Evolutionary conservation across 2,113 vertebrate species (phyloP).

Genomic region (Xenus cinereus): DNA sequence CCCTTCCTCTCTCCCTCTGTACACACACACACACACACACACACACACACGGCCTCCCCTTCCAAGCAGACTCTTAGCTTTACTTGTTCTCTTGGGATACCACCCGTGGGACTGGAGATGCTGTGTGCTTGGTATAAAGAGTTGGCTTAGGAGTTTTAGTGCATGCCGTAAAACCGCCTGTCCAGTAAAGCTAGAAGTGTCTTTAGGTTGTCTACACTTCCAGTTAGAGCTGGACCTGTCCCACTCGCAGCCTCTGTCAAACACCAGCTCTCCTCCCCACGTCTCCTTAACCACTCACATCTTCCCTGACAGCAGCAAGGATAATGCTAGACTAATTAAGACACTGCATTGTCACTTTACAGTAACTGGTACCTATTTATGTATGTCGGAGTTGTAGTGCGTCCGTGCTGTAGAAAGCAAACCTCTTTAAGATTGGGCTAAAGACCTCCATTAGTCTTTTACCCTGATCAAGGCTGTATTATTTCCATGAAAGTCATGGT

Average conservation of each 20-base stretch:
- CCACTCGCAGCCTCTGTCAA: background rate
- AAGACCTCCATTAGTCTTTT: conserved; percentile 48
- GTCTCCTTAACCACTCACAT: rapidly evolving
- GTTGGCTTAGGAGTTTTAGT: background rate
- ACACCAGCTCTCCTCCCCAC: background rate
- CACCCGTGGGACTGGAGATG: background rate
- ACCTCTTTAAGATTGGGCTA: conserved; percentile 46
- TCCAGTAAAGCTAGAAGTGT: background rate
- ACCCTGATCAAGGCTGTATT: conserved; percentile 55
- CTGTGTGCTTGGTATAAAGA: background rate
- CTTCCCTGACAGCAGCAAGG: background rate
- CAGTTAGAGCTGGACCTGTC: background rate
- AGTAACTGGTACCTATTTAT: background rate
- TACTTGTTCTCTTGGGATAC: background rate
- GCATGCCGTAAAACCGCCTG: background rate
- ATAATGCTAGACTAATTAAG: background rate
- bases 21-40: background rate
- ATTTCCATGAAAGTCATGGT: conserved; percentile 54
- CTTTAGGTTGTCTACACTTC: background rate
- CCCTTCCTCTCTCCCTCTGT: background rate
- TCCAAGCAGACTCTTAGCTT: conserved; percentile 23
- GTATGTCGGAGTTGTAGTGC: background rate
- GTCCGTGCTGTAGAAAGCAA: conserved; percentile 16
- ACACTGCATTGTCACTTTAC: conserved; percentile 64
- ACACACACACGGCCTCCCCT: background rate